Percentiles rank a stretch among this genome's conserved stretches.
phyloP scores from a whole-genome alignment of 1,140 invertebrate genomes.

The Melanaphis sacchari region DNA sequence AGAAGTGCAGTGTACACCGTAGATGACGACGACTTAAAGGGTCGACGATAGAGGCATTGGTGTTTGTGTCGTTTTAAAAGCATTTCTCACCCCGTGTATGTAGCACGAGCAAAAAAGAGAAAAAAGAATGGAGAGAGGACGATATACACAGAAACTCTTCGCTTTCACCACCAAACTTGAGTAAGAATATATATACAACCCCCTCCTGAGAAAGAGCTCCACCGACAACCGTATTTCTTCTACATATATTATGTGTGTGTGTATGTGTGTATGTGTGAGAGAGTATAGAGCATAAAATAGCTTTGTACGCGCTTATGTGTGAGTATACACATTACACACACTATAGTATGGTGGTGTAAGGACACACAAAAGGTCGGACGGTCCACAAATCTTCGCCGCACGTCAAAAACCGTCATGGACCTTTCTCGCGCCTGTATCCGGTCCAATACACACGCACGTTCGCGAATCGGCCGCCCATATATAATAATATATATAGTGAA shows the following conservation, averaged over 20 bases:
- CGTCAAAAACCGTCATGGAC: constrained; percentile 55
- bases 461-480: constrained; percentile 41
- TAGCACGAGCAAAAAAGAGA: not conserved
- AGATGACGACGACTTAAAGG: not conserved
- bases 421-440: constrained; percentile 44
- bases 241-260: not conserved
- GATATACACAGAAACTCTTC: constrained; percentile 25
- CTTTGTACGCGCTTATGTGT: not conserved
- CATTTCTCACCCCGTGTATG: constrained; percentile 30
- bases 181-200: not conserved
- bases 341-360: not conserved
- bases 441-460: constrained; percentile 46
- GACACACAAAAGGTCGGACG: constrained; percentile 37
- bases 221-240: constrained; percentile 9
- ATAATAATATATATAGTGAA: constrained; percentile 4
- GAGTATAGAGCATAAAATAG: not conserved
- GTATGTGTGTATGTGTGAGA: not conserved
- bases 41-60: not conserved
- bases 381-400: constrained; percentile 53
- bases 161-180: constrained; percentile 40
- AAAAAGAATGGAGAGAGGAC: not conserved
- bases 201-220: not conserved
- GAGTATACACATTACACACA: not conserved
- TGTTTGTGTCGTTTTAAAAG: constrained; percentile 47
- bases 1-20: not conserved